A percentile compares a stretch with the other conserved stretches of the same genome.
Conservation (phyloP, 2,888 invertebrate genomes). For the Ennomos quercinarius region DNA sequence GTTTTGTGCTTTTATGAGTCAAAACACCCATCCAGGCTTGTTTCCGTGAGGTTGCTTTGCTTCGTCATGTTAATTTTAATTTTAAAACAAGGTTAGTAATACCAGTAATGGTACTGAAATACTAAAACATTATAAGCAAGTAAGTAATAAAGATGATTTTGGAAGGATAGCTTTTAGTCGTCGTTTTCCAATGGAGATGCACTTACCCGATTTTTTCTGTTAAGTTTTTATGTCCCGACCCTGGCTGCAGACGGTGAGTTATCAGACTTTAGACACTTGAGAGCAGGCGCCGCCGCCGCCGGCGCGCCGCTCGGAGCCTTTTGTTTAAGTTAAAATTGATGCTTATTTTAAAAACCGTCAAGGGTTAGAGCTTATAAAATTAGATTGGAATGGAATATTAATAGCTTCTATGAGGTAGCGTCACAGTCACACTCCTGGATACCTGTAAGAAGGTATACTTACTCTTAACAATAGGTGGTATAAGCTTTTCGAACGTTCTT, state of each 20-base stretch:
- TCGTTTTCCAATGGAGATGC: constrained; percentile 51
- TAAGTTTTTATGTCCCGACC: constrained; percentile 63
- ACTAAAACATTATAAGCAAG: no score
- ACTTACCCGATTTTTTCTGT: constrained; percentile 52
- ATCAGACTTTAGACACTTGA: constrained; percentile 56
- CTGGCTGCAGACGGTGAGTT: constrained; percentile 63
- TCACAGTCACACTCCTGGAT: no score
- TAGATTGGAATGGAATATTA: constrained; percentile 2
- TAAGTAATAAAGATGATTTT: no score
- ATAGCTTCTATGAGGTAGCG: no score
- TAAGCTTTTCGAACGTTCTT: no score
- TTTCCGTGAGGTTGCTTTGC: constrained; percentile 1
- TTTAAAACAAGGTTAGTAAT: no score
- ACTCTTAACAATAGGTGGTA: no score
- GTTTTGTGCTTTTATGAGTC: constrained; percentile 10
- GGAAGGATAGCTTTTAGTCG: background rate
- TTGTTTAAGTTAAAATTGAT: constrained; percentile 47
- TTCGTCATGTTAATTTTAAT: background rate
- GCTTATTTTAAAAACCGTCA: constrained; percentile 17
- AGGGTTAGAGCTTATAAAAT: constrained; percentile 15
- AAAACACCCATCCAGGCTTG: constrained; percentile 11
- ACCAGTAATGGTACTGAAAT: no score
- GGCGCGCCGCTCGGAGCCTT: constrained; percentile 54
- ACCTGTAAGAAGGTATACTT: no score
- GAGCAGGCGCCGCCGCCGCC: constrained; percentile 47